Percentiles rank a stretch among this genome's conserved stretches.
Conservation (phyloP, 2,888 invertebrate genomes). For the Mythimna pallens region DNA sequence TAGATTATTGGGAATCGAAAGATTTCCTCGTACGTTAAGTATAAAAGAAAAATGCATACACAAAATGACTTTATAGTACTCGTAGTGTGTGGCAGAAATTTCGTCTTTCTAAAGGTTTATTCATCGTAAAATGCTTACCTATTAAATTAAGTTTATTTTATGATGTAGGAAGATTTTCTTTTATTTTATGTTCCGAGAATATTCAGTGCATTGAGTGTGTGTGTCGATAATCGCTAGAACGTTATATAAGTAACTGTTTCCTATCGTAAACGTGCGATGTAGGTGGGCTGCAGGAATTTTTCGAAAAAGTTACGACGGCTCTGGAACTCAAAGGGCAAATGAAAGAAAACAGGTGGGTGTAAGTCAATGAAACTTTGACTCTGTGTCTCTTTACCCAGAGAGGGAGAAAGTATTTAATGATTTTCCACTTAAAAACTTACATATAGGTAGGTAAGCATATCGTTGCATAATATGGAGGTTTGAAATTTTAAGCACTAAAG, state of each 20-base stretch:
- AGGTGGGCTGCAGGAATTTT: too few relatives aligned
- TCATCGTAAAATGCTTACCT: conserved; percentile 15
- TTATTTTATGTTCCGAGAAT: conserved; percentile 18
- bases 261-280: neutral
- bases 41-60: neutral
- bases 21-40: neutral
- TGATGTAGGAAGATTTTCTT: conserved; percentile 22
- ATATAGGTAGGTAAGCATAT: neutral
- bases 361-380: too few relatives aligned
- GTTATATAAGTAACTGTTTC: conserved; percentile 16
- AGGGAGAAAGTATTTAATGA: too few relatives aligned
- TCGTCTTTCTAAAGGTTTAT: conserved; percentile 11
- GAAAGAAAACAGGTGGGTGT: too few relatives aligned
- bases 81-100: neutral
- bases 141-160: conserved; percentile 19
- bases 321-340: too few relatives aligned
- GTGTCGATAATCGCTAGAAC: conserved; percentile 4
- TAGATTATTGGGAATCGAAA: neutral
- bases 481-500: neutral
- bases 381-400: too few relatives aligned
- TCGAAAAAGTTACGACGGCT: too few relatives aligned
- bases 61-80: conserved; percentile 3
- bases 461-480: neutral
- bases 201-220: neutral
- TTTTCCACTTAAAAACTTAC: too few relatives aligned